Evolutionary conservation across 2,888 invertebrate species (phyloP).

Genomic region (Sepioteuthis lessoniana): DNA sequence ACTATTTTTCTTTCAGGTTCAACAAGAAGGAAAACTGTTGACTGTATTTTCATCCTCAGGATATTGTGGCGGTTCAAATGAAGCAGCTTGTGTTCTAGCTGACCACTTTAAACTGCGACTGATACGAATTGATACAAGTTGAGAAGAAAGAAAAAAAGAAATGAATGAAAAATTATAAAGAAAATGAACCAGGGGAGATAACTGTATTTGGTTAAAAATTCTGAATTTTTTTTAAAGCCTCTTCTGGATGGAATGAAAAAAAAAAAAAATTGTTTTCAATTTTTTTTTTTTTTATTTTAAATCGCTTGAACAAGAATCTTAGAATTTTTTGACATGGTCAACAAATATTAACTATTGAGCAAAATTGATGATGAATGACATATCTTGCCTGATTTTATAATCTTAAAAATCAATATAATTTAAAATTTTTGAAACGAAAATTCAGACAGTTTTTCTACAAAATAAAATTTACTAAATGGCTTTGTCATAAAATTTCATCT

Average conservation of each 20-base stretch:
- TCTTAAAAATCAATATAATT: no score
- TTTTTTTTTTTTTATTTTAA: neutral
- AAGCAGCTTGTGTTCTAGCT: constrained; percentile 83
- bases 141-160: constrained; percentile 51
- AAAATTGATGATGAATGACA: neutral
- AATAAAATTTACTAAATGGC: no score
- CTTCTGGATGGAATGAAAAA: no score
- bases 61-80: constrained; percentile 84
- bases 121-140: constrained; percentile 79
- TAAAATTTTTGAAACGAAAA: no score
- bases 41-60: constrained; percentile 85
- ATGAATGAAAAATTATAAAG: neutral
- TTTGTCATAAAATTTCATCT: no score
- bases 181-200: neutral
- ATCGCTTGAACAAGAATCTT: neutral
- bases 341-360: no score
- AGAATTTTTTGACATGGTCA: neutral
- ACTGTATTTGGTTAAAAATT: neutral
- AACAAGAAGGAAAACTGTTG: constrained; percentile 82
- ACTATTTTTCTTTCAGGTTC: constrained; percentile 77
- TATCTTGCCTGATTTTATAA: no score
- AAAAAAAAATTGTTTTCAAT: neutral
- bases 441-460: no score
- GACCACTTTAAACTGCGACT: constrained; percentile 81
- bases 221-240: no score